Conservation (phyloP, 2,113 vertebrate species). For the Stegostoma tigrinum region DNA sequence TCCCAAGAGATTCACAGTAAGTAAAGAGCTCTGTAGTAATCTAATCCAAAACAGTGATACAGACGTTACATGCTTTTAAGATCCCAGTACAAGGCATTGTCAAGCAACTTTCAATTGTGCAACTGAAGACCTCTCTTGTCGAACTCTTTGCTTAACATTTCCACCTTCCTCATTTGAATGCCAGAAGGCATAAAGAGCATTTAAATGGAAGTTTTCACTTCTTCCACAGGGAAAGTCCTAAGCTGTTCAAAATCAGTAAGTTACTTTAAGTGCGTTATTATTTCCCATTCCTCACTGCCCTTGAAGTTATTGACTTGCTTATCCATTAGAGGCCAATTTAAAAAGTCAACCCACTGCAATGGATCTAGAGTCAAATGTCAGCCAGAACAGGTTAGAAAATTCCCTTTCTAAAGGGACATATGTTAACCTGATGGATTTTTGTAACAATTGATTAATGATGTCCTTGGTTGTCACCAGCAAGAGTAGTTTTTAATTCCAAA, state of each 20-base stretch:
- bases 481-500: background rate
- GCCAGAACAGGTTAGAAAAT: too few species aligned
- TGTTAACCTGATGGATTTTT: background rate
- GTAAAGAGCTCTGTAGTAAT: background rate
- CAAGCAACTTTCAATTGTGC: background rate
- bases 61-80: background rate
- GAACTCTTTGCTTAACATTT: background rate
- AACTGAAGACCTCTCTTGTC: background rate
- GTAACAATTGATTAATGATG: background rate
- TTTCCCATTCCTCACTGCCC: too few species aligned
- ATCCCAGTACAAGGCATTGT: background rate
- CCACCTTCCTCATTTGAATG: background rate
- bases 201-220: background rate
- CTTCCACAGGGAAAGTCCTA: background rate
- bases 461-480: background rate
- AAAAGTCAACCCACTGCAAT: too few species aligned
- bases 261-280: background rate
- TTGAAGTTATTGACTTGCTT: too few species aligned
- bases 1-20: constrained; percentile 29
- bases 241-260: background rate
- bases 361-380: too few species aligned
- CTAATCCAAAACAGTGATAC: background rate
- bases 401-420: too few species aligned
- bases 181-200: background rate
- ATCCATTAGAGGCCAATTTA: too few species aligned